Base-by-base conservation (phyloP, 2,888 invertebrate species). In the Noctua janthe region DNA sequence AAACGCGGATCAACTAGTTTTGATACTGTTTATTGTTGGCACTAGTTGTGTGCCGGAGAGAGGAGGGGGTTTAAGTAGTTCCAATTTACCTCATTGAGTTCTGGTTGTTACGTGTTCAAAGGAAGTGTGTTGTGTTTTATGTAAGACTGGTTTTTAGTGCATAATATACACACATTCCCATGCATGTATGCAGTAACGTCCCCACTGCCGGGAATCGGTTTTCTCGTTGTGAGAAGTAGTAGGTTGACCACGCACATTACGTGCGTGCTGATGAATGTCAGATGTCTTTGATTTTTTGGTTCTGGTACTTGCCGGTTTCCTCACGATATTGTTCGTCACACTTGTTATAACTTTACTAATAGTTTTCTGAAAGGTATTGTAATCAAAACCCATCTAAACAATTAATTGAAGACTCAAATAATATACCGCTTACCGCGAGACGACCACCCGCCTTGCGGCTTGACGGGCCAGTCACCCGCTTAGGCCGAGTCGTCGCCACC, bases 11-110 rank as follows among this genome's bases (percentile, higher is more conserved):
- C n/a, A 82, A 82, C 17, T 56, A 76, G 83, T 81, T 76, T 39
- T 76, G 47, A 81, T 82, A 39, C 62, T 82, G 76, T 82, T 75
- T 75, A 56, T 13, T 23, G 69, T 54, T 81, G 6, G 15, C 43
- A 35, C 56, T 66, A 49, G 49, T 47, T 64, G 17, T 78, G 59
- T 49, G 20, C 35, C 17, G 51, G 20, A 47, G 23, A 35, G 13
- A 62, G 29, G 62, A 15, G 17, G 51, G 69, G 15, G 74, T 81
- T 49, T 49, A 69, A 69, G 69, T 70, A 49, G 70, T 82, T 82
- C 54, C 23, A 76, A 75, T 49, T 70, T 56, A 62, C 76, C 76
- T 64, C 56, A 69, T 67, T 29, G n/a, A 11, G 10, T 29, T 51
- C 10, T 8, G 17, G 23, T 39, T 74, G n/a, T n/a, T 78, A 17